phyloP scores from a whole-genome alignment of 2,888 invertebrate species.

The Chrysodeixis includens region DNA sequence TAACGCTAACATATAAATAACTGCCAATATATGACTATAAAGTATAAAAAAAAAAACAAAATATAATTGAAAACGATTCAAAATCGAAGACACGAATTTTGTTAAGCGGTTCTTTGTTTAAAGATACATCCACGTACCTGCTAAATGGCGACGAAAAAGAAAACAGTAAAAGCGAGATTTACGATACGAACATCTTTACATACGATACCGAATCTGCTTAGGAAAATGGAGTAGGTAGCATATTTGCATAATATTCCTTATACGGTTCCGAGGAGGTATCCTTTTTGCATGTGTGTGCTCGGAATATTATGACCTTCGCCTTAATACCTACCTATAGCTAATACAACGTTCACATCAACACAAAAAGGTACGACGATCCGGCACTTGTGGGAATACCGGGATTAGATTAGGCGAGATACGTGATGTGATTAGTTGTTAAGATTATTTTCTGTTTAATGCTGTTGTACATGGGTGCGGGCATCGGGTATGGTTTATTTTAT shows the following conservation, averaged over 20 bases:
- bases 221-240: slow-evolving; percentile 67
- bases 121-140: slow-evolving; percentile 22
- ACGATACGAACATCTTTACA: slow-evolving; percentile 68
- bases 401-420: slow-evolving; percentile 58
- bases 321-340: slow-evolving; percentile 47
- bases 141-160: slow-evolving; percentile 42
- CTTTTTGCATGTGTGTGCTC: slow-evolving; percentile 64
- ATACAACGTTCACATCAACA: slow-evolving; percentile 50
- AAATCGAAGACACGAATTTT: slow-evolving; percentile 23
- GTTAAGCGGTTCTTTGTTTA: slow-evolving; percentile 31
- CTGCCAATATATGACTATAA: too few species aligned
- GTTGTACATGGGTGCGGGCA: slow-evolving; percentile 11
- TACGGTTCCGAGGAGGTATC: slow-evolving; percentile 67
- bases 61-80: slow-evolving; percentile 14
- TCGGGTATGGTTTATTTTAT: slow-evolving; percentile 8
- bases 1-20: too few species aligned
- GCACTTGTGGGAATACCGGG: slow-evolving; percentile 50
- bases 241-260: slow-evolving; percentile 77
- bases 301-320: slow-evolving; percentile 61
- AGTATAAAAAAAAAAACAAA: too few species aligned
- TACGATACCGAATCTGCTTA: slow-evolving; percentile 64
- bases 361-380: slow-evolving; percentile 55
- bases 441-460: slow-evolving; percentile 36
- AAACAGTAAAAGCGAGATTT: slow-evolving; percentile 67
- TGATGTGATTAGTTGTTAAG: slow-evolving; percentile 56